Evolutionary conservation across 2,797 vertebrate species (phyloP).

Genomic region (Euphonia xanthogaster): DNA sequence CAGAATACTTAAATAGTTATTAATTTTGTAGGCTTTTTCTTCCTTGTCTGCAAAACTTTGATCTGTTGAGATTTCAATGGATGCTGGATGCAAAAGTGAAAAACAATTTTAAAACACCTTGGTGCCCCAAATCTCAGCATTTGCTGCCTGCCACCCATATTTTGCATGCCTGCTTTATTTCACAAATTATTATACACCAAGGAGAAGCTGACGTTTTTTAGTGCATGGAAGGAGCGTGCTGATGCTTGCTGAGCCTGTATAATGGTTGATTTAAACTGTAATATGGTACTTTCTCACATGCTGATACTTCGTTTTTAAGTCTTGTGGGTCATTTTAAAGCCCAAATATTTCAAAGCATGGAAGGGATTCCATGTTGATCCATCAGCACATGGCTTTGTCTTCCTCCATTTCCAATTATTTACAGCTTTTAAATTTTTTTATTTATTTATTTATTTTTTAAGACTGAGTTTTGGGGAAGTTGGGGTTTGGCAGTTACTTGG

Average conservation of each 20-base stretch:
- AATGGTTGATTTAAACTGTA: slow-evolving; percentile 62
- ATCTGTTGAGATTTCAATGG: slow-evolving; percentile 72
- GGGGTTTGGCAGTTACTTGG: background rate
- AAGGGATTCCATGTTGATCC: background rate
- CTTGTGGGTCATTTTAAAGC: slow-evolving; percentile 65
- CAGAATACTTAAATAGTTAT: slow-evolving; percentile 86
- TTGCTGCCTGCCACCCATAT: slow-evolving; percentile 60
- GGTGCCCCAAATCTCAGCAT: slow-evolving; percentile 48
- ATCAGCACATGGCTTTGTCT: background rate
- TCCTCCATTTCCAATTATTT: background rate
- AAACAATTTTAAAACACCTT: slow-evolving; percentile 68
- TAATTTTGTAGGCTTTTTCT: slow-evolving; percentile 78
- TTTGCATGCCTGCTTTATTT: slow-evolving; percentile 60
- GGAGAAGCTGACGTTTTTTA: slow-evolving; percentile 46
- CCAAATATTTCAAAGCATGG: slow-evolving; percentile 14
- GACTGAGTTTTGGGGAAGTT: background rate
- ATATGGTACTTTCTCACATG: slow-evolving; percentile 37
- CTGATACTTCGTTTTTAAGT: slow-evolving; percentile 53
- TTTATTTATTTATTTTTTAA: background rate
- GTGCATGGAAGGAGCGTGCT: slow-evolving; percentile 28
- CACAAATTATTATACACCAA: slow-evolving; percentile 52
- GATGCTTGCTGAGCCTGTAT: slow-evolving; percentile 65
- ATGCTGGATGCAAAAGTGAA: slow-evolving; percentile 61
- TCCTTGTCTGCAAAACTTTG: slow-evolving; percentile 77
- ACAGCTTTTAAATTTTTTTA: background rate